Conservation (phyloP, 2,113 vertebrate species). For the Coptodon bakossiorum region DNA sequence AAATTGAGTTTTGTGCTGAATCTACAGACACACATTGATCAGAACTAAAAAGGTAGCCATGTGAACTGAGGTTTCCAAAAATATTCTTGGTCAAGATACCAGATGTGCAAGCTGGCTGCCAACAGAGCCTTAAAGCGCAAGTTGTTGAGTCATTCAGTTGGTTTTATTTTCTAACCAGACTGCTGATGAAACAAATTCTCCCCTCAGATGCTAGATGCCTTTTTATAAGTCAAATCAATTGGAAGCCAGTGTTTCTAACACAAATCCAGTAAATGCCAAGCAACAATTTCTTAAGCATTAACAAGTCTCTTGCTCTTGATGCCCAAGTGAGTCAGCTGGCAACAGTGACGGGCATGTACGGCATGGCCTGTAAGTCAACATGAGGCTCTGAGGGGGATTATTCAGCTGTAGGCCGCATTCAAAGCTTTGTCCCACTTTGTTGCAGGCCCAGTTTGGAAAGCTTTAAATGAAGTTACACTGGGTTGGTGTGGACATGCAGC, state of each 20-base stretch:
- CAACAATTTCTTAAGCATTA: not conserved
- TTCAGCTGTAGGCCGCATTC: constrained; percentile 14
- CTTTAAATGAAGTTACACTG: constrained; percentile 12
- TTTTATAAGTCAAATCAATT: not conserved
- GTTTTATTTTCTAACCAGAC: not conserved
- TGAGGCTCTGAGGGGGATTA: constrained; percentile 23
- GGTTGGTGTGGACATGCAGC: not conserved
- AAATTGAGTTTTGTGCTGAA: not conserved
- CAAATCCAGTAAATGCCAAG: not conserved
- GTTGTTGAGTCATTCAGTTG: not conserved
- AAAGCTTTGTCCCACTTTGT: constrained; percentile 46
- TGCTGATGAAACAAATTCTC: not conserved
- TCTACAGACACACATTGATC: not conserved
- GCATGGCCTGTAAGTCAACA: not conserved
- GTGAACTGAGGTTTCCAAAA: not conserved
- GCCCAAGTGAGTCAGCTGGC: constrained; percentile 4
- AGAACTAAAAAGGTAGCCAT: not conserved
- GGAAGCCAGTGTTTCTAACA: not conserved
- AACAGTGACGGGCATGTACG: not conserved
- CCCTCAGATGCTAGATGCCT: not conserved
- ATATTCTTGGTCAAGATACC: not conserved
- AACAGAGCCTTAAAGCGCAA: not conserved
- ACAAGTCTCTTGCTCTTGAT: not conserved
- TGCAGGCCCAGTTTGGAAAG: constrained; percentile 28
- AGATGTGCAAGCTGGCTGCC: not conserved